These are phyloP conservation scores for Piscicola geometra DNA, from an alignment of 2,888 invertebrate species.

Conservation along the genomic window DNA sequence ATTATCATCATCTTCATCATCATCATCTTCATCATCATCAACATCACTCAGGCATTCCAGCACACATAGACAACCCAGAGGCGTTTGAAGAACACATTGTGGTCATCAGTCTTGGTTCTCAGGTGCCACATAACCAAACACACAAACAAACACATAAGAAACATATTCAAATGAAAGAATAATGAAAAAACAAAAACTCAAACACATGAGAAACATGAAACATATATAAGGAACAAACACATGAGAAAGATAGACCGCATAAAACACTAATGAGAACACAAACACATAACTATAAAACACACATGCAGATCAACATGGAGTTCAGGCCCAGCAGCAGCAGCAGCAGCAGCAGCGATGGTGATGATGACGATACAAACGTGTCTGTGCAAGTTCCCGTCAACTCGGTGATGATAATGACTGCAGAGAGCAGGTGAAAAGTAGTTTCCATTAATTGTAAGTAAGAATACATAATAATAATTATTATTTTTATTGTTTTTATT, in stretches of 20 bases:
- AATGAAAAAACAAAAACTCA: background rate
- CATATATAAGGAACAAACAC: too few species aligned
- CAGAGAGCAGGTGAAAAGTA: constrained; percentile 8
- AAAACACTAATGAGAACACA: background rate
- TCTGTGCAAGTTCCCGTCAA: background rate
- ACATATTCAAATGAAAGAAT: background rate
- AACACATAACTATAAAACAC: background rate
- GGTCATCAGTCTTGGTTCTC: constrained; percentile 76
- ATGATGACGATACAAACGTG: too few species aligned
- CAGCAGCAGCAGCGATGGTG: constrained; percentile 6
- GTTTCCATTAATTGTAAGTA: too few species aligned
- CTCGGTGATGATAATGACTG: too few species aligned
- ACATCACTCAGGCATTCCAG: constrained; percentile 71
- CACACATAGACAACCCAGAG: constrained; percentile 90
- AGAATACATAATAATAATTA: too few species aligned
- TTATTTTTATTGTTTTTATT: background rate
- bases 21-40: background rate
- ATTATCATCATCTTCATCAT: constrained; percentile 30
- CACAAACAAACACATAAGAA: background rate
- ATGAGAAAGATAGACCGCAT: too few species aligned
- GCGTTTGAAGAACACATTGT: constrained; percentile 83
- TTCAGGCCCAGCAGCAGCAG: background rate
- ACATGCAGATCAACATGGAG: constrained; percentile 22
- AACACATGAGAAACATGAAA: too few species aligned
- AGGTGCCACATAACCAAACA: constrained; percentile 56